Base-by-base conservation (phyloP, 1,140 invertebrate species). In the Aphelenchoides avenae region DNA sequence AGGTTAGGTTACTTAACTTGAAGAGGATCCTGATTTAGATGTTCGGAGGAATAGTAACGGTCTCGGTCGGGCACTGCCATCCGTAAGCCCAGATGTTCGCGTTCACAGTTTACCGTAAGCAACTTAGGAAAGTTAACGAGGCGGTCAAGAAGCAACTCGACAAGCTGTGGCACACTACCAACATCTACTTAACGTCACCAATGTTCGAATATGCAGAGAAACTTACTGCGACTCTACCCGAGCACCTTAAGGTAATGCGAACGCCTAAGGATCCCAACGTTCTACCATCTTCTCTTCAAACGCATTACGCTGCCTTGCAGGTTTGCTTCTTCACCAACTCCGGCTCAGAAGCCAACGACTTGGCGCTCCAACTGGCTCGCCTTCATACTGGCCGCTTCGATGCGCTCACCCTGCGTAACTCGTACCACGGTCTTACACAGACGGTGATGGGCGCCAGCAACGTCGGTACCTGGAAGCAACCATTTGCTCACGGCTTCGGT, bases 31-130 rank as follows among this genome's bases (percentile, higher is more conserved):
- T n/a, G n/a, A n/a, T n/a, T n/a, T n/a, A n/a, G 43, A 68, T 76
- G 64, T 92, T 93, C 78, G 91, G 85, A 7, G 93, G 93, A 11
- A 94, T 97, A 64, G 91, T 92, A 2, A 97, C 93, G 0, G 87
- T 96, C 26, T 90, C 88, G 47, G 89, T 96, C n/a, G 93, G 93
- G 20, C 92, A 96, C 78, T 94, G 89, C 78, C 92, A 97, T 82
- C 91, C 91, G 89, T 93, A 84, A 86, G 87, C 84, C 22, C 43
- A 3, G 9, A 5, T 50, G 33, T 37, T 86, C 87, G 27, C 87
- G 11, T 6, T 7, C 7, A 20, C 85, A 82, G 29, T 22, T 27
- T 46, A 0, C 42, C 44, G n/a, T 30, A 31, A 42, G 20, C 22
- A 52, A 61, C 70, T 15, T 55, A 81, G 80, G 43, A 79, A 76